Percentiles rank a stretch among this genome's conserved stretches.
Evolutionary conservation across 2,113 vertebrate species (phyloP).

Genomic region (Ageneiosus marmoratus): DNA sequence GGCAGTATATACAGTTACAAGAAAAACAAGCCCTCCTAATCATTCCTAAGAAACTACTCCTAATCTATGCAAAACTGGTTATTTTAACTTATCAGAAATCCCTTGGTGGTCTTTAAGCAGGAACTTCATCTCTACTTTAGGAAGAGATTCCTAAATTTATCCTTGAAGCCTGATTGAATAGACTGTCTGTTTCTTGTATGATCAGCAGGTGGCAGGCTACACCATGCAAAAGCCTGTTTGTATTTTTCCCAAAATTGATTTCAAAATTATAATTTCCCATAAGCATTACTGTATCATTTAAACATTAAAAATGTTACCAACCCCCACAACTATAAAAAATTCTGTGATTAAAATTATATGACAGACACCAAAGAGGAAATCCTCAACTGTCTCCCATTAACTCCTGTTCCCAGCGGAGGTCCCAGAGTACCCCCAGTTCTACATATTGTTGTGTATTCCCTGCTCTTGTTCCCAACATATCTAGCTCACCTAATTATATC

Average conservation of each 20-base stretch:
- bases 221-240: neutral
- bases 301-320: neutral
- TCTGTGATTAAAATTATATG: too few relatives aligned
- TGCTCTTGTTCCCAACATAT: neutral
- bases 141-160: too few relatives aligned
- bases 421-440: neutral
- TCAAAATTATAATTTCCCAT: neutral
- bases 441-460: neutral
- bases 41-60: too few relatives aligned
- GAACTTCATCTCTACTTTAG: too few relatives aligned
- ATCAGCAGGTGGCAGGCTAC: constrained; percentile 41
- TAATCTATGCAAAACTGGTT: too few relatives aligned
- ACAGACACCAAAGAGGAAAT: neutral
- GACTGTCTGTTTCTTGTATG: neutral
- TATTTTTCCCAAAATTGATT: neutral
- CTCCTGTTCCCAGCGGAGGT: neutral
- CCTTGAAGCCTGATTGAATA: neutral
- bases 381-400: neutral
- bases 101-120: too few relatives aligned
- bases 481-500: neutral
- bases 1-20: too few relatives aligned
- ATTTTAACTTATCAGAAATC: too few relatives aligned
- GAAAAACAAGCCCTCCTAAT: too few relatives aligned
- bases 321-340: neutral
- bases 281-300: neutral